phyloP scores from a whole-genome alignment of 2,113 vertebrate genomes.

The Anhinga anhinga region DNA sequence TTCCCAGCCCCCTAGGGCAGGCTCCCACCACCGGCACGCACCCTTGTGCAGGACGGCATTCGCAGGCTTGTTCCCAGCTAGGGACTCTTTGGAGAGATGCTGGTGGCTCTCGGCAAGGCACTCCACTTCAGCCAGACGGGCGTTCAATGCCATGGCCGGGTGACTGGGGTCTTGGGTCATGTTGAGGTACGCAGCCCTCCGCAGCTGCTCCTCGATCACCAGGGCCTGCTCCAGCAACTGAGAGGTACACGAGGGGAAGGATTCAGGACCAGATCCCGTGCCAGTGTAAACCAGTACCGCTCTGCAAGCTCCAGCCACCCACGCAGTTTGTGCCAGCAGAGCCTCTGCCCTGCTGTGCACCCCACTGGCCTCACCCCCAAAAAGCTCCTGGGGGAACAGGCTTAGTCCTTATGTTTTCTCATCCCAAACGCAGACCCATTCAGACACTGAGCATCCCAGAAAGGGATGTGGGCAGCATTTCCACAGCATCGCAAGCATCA shows the following conservation, averaged over 20 bases:
- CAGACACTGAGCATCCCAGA: background rate
- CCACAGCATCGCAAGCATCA: fast-evolving
- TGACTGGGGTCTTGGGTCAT: slow-evolving; percentile 96
- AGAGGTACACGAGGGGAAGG: background rate
- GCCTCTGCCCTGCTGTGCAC: background rate
- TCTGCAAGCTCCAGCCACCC: too few species aligned
- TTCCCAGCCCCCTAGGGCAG: background rate
- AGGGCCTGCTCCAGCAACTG: slow-evolving; percentile 96
- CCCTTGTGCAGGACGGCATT: slow-evolving; percentile 97
- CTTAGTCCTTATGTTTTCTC: background rate
- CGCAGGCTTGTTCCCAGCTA: slow-evolving; percentile 95
- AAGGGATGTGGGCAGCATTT: background rate
- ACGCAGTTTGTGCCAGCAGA: fast-evolving
- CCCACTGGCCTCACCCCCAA: background rate
- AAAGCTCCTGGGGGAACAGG: background rate
- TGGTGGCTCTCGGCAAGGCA: slow-evolving; percentile 98
- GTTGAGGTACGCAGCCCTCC: slow-evolving; percentile 94
- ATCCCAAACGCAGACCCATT: fast-evolving
- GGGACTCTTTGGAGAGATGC: slow-evolving; percentile 97
- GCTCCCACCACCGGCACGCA: slow-evolving; percentile 6
- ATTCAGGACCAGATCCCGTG: background rate
- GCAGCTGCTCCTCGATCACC: slow-evolving; percentile 96
- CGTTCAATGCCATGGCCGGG: slow-evolving; percentile 94
- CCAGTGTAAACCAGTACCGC: fast-evolving
- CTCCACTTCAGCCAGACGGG: slow-evolving; percentile 93